Base-by-base conservation (phyloP, 2,888 invertebrate genomes). In the Mythimna lalbum region DNA sequence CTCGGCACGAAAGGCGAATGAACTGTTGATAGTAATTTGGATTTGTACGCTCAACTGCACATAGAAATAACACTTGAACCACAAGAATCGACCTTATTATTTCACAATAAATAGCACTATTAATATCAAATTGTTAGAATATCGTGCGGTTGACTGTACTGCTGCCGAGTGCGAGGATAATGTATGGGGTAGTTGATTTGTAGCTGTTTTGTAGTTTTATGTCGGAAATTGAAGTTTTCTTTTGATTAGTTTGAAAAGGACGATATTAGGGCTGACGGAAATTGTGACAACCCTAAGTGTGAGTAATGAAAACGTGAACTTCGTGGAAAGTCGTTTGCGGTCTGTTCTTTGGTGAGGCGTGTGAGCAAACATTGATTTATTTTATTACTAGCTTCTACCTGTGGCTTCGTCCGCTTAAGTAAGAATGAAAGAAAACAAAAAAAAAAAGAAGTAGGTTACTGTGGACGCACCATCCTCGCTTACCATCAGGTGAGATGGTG, bases 1-100 rank as follows among this genome's bases (percentile, higher is more conserved):
- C 27, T 60, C n/a, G 43, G 36, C 63, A 80, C 67, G 19, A 55
- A 43, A 80, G 71, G 81, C 43, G 72, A 77, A 71, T 66, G 78
- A 76, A 57, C 81, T 49, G 33, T 63, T 63, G 21, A 23, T 64
- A 61, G 55, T 78, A 33, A 76, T 76, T 69, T 73, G 33, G 57
- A 59, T 31, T 47, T 53, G 52, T 57, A 50, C 17, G 9, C 19
- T 62, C 17, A 21, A 31, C 12, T 0, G 1, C 31, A 49, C 12
- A 12, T 12, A 31, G 17, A 27, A 55, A 2, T 31, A 6, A 14
- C 12, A 31, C 0, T 4, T 53, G 4, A 0, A 36, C n/a, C 36
- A 27, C 4, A 21, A 47, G 43, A 66, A 57, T 12, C 19, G 19
- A n/a, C 27, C 6, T 72, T 75, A 50, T 1, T 23, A 10, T 7